phyloP scores from a whole-genome alignment of 2,797 vertebrate genomes.

The Rhadinocentrus ornatus region DNA sequence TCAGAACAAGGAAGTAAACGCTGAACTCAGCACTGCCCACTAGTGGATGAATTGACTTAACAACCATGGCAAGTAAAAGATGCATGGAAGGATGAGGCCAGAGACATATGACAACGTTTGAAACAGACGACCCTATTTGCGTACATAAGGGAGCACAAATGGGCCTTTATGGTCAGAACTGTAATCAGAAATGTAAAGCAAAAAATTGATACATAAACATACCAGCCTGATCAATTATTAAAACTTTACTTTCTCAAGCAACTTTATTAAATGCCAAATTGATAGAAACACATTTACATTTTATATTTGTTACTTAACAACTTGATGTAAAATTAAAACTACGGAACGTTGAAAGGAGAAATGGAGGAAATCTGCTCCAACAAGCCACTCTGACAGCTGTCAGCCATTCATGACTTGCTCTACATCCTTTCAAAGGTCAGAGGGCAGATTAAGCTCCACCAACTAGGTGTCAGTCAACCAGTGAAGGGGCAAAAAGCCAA shows the following conservation, averaged over 20 bases:
- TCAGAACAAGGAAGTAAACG: too few relatives aligned
- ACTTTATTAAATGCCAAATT: slow-evolving; percentile 9
- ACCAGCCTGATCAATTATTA: slow-evolving; percentile 8
- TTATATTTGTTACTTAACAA: neutral
- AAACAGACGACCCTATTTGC: too few relatives aligned
- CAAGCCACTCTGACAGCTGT: slow-evolving; percentile 29
- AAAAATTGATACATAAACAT: neutral
- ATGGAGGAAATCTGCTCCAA: neutral
- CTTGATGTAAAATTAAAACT: neutral
- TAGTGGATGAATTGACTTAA: too few relatives aligned
- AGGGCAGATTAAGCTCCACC: slow-evolving; percentile 31
- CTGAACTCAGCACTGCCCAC: too few relatives aligned
- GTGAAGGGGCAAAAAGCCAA: slow-evolving; percentile 5
- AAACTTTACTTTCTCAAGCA: neutral
- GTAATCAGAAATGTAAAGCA: neutral
- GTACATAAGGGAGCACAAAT: too few relatives aligned
- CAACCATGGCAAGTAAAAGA: too few relatives aligned
- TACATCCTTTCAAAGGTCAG: slow-evolving; percentile 36
- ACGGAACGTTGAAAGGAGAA: neutral
- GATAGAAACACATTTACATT: slow-evolving; percentile 7
- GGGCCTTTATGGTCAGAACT: too few relatives aligned
- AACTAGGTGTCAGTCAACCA: slow-evolving; percentile 33
- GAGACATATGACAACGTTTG: too few relatives aligned
- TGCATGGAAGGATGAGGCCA: too few relatives aligned
- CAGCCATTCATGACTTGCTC: slow-evolving; percentile 25